phyloP scores from a whole-genome alignment of 1,140 invertebrate species.

The Cotesia typhae region DNA sequence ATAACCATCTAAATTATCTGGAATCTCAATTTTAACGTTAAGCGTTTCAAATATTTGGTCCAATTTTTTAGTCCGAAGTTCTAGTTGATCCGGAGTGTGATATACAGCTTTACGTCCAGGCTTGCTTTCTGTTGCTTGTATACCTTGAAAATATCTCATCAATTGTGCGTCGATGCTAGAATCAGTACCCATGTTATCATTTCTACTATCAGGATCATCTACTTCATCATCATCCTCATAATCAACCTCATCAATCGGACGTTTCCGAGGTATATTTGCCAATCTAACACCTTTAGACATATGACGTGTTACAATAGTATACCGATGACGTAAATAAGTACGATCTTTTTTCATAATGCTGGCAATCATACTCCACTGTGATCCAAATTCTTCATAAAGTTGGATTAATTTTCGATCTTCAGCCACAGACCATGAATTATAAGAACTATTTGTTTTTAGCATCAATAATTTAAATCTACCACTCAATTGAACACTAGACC shows the following conservation, averaged over 20 bases:
- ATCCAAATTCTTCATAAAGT: constrained; percentile 54
- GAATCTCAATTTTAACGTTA: constrained; percentile 46
- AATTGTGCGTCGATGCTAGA: constrained; percentile 46
- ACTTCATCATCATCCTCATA: background rate
- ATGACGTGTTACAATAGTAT: constrained; percentile 53
- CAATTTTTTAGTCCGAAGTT: constrained; percentile 40
- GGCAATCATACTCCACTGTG: constrained; percentile 59
- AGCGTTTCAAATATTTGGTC: constrained; percentile 48
- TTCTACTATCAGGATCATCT: background rate
- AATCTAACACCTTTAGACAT: constrained; percentile 43
- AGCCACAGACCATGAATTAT: constrained; percentile 61
- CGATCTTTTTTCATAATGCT: constrained; percentile 60
- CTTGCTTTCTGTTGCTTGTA: background rate
- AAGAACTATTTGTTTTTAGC: constrained; percentile 48
- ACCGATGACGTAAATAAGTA: constrained; percentile 64
- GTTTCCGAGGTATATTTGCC: constrained; percentile 42
- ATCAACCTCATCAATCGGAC: background rate
- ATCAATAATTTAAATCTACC: constrained; percentile 65
- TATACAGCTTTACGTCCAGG: constrained; percentile 29
- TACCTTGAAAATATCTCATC: constrained; percentile 40
- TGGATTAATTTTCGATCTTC: constrained; percentile 61
- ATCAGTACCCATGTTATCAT: background rate
- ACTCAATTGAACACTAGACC: constrained; percentile 67
- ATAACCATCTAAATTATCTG: constrained; percentile 38
- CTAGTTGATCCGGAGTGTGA: constrained; percentile 37